Percentiles rank a stretch among this genome's conserved stretches.
Evolutionary conservation across 1,140 invertebrate genomes (phyloP).

Genomic region (Macrobrachium nipponense): DNA sequence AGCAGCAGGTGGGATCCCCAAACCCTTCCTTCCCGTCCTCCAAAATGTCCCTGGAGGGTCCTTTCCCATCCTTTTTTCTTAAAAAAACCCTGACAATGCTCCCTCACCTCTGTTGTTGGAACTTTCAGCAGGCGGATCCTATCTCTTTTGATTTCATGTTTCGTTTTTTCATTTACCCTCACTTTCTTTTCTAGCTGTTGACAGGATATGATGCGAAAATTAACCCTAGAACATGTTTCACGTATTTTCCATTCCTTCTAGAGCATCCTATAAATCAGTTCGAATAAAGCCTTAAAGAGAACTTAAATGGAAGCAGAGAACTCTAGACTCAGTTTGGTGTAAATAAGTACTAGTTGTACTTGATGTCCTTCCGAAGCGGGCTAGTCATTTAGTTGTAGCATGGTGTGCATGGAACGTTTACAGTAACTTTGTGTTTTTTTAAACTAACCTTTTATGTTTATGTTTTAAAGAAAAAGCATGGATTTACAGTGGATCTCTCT

Average conservation of each 20-base stretch:
- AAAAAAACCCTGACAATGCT: too few relatives aligned
- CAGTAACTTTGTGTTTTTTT: too few relatives aligned
- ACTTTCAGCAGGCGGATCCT: too few relatives aligned
- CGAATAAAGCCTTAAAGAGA: constrained; percentile 2
- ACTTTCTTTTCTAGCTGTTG: background rate
- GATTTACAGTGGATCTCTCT: too few relatives aligned
- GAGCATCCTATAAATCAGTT: constrained; percentile 12
- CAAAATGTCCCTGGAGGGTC: background rate
- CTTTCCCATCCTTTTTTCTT: background rate
- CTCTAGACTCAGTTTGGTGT: constrained; percentile 33
- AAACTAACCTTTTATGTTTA: too few relatives aligned
- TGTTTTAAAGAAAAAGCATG: too few relatives aligned
- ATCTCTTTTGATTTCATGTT: too few relatives aligned
- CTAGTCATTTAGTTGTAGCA: constrained; percentile 48
- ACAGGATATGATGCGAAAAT: background rate
- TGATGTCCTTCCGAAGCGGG: constrained; percentile 26
- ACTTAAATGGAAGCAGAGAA: constrained; percentile 55
- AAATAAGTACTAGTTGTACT: constrained; percentile 14
- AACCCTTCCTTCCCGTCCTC: too few relatives aligned
- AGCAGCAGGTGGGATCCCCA: constrained; percentile 50
- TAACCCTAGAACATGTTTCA: too few relatives aligned
- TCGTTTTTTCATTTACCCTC: too few relatives aligned
- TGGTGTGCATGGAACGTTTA: constrained; percentile 52
- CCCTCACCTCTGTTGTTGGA: too few relatives aligned
- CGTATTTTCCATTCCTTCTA: background rate